phyloP scores from a whole-genome alignment of 1,140 invertebrate genomes.

The Panagrolaimus sp. region DNA sequence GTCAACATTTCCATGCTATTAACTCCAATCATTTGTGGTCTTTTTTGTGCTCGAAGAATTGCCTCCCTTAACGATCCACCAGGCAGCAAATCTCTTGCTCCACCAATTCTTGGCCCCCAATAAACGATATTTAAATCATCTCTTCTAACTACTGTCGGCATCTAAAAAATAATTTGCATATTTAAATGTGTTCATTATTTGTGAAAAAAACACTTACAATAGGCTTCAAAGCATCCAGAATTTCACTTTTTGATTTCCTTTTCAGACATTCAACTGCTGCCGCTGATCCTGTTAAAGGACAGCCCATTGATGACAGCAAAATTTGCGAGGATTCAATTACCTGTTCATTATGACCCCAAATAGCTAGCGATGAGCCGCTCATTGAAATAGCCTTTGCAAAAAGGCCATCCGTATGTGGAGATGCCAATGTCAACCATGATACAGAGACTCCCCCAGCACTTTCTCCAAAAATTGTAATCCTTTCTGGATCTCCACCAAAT shows the following conservation, averaged over 20 bases:
- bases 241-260: too few relatives aligned
- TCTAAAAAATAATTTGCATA: too few relatives aligned
- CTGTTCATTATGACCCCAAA: background rate
- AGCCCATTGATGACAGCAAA: background rate
- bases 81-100: too few relatives aligned
- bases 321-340: background rate
- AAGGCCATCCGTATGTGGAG: background rate
- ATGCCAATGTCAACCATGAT: slow-evolving; percentile 69
- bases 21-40: background rate
- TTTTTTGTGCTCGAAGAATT: background rate
- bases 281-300: too few relatives aligned
- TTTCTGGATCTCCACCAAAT: slow-evolving; percentile 51
- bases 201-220: too few relatives aligned
- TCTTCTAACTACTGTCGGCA: too few relatives aligned
- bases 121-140: too few relatives aligned
- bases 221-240: background rate
- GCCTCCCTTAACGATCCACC: background rate
- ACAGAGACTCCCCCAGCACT: slow-evolving; percentile 75
- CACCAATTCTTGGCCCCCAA: too few relatives aligned
- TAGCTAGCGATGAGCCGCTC: background rate
- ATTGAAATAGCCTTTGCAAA: background rate
- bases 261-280: too few relatives aligned
- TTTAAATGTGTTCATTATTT: too few relatives aligned
- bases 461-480: slow-evolving; percentile 61
- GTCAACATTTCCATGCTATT: background rate